A percentile compares a stretch with the other conserved stretches of the same genome.
Conservation (phyloP, 1,140 invertebrate species). For the Sinonovacula constricta region DNA sequence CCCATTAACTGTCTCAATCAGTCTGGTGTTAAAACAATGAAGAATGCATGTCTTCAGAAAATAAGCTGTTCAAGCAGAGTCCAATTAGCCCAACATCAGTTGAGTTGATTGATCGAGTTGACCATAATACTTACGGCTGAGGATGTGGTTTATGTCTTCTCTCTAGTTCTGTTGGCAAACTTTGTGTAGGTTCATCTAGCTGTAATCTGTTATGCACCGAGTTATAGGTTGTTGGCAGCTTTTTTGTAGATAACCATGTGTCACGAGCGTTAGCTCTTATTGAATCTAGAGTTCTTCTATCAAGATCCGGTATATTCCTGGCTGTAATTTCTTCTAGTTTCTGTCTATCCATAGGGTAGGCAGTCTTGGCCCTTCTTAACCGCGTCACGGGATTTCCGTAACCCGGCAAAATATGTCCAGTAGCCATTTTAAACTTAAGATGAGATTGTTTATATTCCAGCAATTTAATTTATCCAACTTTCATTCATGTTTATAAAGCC, state of each 20-base stretch:
- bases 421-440: constrained; percentile 60
- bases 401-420: constrained; percentile 72
- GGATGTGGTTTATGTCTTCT: constrained; percentile 74
- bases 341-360: constrained; percentile 63
- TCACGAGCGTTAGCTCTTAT: constrained; percentile 65
- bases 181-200: constrained; percentile 58
- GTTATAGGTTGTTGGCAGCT: constrained; percentile 66
- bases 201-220: constrained; percentile 45
- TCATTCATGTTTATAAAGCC: no score
- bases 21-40: no score
- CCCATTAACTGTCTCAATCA: no score
- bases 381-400: constrained; percentile 70
- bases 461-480: no score
- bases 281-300: constrained; percentile 54
- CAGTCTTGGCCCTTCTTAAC: constrained; percentile 62
- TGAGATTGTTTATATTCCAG: no score
- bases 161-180: constrained; percentile 61
- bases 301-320: constrained; percentile 49
- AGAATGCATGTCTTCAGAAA: no score
- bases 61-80: no score
- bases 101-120: no score
- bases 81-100: no score
- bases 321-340: constrained; percentile 58
- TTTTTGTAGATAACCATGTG: constrained; percentile 59
- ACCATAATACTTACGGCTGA: constrained; percentile 65